Percentiles rank a stretch among this genome's conserved stretches.
phyloP scores from a whole-genome alignment of 2,888 invertebrate genomes.

The Chaitophorus viminalis region DNA sequence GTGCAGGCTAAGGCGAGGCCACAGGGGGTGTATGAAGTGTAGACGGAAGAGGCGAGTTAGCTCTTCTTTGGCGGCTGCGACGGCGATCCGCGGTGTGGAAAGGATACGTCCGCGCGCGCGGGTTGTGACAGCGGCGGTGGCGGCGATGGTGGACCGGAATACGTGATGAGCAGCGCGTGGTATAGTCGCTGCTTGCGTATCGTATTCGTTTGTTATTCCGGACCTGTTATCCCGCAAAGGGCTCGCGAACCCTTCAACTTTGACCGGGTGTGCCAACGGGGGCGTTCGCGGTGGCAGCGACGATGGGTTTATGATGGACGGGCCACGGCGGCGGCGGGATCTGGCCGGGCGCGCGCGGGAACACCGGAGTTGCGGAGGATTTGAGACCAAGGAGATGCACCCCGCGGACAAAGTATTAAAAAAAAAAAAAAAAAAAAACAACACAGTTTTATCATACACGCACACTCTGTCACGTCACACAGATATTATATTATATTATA shows the following conservation, averaged over 20 bases:
- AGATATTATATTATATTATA: too few species aligned
- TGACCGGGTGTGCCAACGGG: constrained; percentile 43
- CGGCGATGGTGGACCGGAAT: constrained; percentile 31
- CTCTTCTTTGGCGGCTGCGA: background rate
- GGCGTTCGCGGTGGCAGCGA: background rate
- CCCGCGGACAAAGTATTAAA: constrained; percentile 45
- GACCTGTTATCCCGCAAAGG: constrained; percentile 57
- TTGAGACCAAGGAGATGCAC: background rate
- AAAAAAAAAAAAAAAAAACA: constrained; percentile 46
- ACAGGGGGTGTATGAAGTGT: background rate
- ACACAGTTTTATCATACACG: constrained; percentile 31
- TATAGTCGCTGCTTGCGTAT: too few species aligned
- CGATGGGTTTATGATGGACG: constrained; percentile 56
- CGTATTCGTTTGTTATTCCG: constrained; percentile 48
- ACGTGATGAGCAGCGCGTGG: constrained; percentile 45
- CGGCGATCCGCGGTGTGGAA: background rate
- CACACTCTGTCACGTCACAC: too few species aligned
- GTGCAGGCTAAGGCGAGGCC: too few species aligned
- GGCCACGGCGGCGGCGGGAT: background rate
- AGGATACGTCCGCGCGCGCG: background rate
- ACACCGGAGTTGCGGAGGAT: background rate
- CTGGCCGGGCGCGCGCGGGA: background rate
- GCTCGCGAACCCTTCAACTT: constrained; percentile 59
- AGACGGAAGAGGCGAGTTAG: background rate
- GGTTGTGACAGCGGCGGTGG: too few species aligned